These are phyloP conservation scores for Himalopsyche kuldschensis DNA, from an alignment of 2,888 invertebrate species.

Conservation along the genomic window DNA sequence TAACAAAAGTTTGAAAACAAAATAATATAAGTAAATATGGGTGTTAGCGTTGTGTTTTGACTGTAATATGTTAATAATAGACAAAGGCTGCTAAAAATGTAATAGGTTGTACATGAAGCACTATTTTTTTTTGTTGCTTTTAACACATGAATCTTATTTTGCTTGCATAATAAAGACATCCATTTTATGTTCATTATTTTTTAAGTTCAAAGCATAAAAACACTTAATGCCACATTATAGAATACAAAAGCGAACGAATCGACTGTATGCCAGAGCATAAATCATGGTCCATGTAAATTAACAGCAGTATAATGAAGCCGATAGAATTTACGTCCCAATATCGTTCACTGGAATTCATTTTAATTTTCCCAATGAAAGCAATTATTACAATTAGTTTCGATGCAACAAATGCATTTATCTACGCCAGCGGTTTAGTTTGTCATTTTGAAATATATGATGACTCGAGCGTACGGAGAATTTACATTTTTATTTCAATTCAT, in stretches of 20 bases:
- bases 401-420: slow-evolving; percentile 34
- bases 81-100: no score
- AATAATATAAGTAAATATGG: no score
- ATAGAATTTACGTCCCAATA: slow-evolving; percentile 26
- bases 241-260: slow-evolving; percentile 10
- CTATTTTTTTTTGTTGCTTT: no score
- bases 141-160: no score
- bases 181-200: neutral
- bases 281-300: slow-evolving; percentile 26
- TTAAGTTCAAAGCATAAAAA: neutral
- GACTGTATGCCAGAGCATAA: slow-evolving; percentile 14
- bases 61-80: no score
- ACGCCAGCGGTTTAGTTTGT: slow-evolving; percentile 12
- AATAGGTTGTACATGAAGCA: no score
- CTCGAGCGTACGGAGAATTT: neutral
- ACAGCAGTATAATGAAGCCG: slow-evolving; percentile 30
- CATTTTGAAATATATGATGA: slow-evolving; percentile 12
- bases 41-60: no score
- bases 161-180: no score
- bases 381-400: slow-evolving; percentile 31
- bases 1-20: no score
- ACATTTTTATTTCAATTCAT: neutral
- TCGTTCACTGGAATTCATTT: slow-evolving; percentile 25
- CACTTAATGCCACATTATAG: neutral
- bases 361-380: slow-evolving; percentile 33